Base-by-base conservation (phyloP, 2,797 vertebrate species). In the Meda fulgida region DNA sequence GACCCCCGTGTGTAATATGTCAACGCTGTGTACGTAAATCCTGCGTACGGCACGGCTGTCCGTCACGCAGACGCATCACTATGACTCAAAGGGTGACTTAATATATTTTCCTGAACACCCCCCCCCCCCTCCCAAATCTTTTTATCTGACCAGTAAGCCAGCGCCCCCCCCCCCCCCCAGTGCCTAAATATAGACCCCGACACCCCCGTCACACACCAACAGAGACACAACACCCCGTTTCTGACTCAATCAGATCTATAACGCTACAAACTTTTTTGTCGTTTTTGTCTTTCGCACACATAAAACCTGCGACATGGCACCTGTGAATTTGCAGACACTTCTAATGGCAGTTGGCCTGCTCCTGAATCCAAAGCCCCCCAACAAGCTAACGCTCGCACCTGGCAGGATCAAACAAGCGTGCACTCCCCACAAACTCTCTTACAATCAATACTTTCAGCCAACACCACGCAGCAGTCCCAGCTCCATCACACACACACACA, bases 381-480 rank as follows among this genome's bases (percentile, higher is more conserved):
- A 81, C 85, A 70, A 79, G 53, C 65, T 75, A 80, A 80, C 70
- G 66, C 82, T 92, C 91, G 91, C 93, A 94, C 92, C 94, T 95
- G 93, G 92, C 92, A 93, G 93, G 92, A 93, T 95, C 93, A 94
- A 92, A 94, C 88, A 84, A 85, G 69, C 94, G 89, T 93, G 94
- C 92, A 93, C 93, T 94, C 94, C 93, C 92, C 92, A 94, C 94
- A 94, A 95, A 96, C 94, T 95, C 95, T 87, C 85, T 89, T 89
- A 91, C 91, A 94, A 95, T 96, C 95, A 94, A 95, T 95, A 96
- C 90, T 95, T 94, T 93, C 90, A 89, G 93, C 90, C 90, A 93
- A 90, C 91, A 91, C 92, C 93, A 93, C 90, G 89, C 92, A 92
- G 90, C 90, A 87, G 81, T 81, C 86, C 87, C 84, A 87, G 85